Conservation (phyloP, 2,113 vertebrate species). For the Centrocercus urophasianus region DNA sequence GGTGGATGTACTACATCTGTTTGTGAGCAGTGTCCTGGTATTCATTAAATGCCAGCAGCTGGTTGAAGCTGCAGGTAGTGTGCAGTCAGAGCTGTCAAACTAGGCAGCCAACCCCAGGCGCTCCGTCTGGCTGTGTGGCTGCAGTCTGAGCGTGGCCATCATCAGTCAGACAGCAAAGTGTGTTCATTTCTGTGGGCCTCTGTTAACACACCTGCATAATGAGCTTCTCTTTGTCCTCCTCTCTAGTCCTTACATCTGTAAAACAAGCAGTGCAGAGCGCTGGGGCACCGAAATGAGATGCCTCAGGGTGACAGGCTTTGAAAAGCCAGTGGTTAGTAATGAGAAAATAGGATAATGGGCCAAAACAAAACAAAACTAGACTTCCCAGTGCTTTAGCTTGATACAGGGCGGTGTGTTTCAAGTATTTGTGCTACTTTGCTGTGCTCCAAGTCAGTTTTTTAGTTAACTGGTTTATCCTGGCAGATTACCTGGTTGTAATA, state of each 20-base stretch:
- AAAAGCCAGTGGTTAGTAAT: background rate
- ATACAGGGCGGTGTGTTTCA: background rate
- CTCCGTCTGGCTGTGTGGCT: background rate
- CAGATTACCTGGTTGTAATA: background rate
- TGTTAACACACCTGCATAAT: accelerated
- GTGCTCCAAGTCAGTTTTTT: background rate
- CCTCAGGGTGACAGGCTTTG: background rate
- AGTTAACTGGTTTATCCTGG: background rate
- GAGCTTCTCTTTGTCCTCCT: background rate
- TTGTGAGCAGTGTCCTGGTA: background rate
- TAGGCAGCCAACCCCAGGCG: no score
- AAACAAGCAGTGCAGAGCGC: accelerated
- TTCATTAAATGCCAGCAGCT: background rate
- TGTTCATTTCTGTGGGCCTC: accelerated
- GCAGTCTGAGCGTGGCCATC: background rate
- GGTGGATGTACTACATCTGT: accelerated
- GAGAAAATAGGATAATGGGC: background rate
- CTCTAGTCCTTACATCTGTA: background rate
- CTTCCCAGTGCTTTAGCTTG: background rate
- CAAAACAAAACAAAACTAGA: background rate
- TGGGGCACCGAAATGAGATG: background rate
- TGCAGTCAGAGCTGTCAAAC: background rate
- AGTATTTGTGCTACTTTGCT: background rate
- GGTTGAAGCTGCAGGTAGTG: background rate
- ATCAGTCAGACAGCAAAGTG: background rate